phyloP scores from a whole-genome alignment of 2,888 invertebrate species.

The Apomyelois bistriatella region DNA sequence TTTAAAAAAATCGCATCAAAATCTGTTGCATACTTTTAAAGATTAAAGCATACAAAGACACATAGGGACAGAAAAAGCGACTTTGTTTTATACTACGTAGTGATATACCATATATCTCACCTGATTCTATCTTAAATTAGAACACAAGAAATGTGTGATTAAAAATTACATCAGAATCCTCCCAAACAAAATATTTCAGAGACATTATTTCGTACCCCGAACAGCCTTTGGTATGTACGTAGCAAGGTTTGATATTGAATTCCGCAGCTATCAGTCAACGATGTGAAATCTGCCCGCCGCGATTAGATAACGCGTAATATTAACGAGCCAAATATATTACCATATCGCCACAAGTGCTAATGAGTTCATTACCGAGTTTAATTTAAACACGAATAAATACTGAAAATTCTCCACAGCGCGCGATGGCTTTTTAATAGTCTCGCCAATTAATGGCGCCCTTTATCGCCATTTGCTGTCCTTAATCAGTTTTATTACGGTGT shows the following conservation, averaged over 20 bases:
- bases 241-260: background rate
- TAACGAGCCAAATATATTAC: constrained; percentile 8
- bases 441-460: constrained; percentile 20
- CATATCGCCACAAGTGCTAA: constrained; percentile 7
- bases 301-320: constrained; percentile 12
- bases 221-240: too few species aligned
- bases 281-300: constrained; percentile 1
- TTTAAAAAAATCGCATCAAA: too few species aligned
- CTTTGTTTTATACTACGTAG: too few species aligned
- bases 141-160: too few species aligned
- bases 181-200: too few species aligned
- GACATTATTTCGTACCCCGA: too few species aligned
- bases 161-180: too few species aligned
- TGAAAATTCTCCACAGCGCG: constrained; percentile 17
- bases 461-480: constrained; percentile 19
- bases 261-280: background rate
- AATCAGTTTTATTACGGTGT: constrained; percentile 15
- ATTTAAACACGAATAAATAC: constrained; percentile 21
- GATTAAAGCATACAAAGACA: too few species aligned
- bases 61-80: too few species aligned
- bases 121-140: too few species aligned
- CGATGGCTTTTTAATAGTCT: constrained; percentile 22
- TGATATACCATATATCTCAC: too few species aligned
- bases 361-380: constrained; percentile 11
- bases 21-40: too few species aligned